Percentiles rank a stretch among this genome's conserved stretches.
Evolutionary conservation across 53 echinoderm and acorn worm genomes (phyloP).

Genomic region (Echinarachnius parma): DNA sequence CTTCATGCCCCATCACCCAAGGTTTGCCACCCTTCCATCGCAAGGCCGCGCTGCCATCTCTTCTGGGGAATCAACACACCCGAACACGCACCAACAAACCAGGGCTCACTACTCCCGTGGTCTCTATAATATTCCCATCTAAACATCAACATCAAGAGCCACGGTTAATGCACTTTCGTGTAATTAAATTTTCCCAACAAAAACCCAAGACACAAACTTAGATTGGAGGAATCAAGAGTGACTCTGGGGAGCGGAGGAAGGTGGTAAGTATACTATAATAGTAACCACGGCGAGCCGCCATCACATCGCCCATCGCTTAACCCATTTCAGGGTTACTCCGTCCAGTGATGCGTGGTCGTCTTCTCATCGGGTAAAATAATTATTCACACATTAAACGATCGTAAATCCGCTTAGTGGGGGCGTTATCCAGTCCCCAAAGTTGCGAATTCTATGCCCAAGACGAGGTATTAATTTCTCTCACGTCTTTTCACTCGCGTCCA

Average conservation of each 20-base stretch:
- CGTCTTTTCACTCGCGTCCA: slow-evolving; percentile 9
- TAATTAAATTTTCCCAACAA: slow-evolving; percentile 37
- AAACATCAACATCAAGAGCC: not conserved
- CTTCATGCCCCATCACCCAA: slow-evolving; percentile 26
- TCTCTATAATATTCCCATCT: no score
- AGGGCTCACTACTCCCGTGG: no score
- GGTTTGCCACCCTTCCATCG: slow-evolving; percentile 20
- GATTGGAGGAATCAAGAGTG: not conserved
- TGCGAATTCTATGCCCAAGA: slow-evolving; percentile 14
- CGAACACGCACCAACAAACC: not conserved
- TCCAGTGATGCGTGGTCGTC: slow-evolving; percentile 3
- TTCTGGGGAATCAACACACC: slow-evolving; percentile 32
- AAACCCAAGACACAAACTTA: slow-evolving; percentile 15
- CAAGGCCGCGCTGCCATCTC: not conserved
- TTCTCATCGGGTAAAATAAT: slow-evolving; percentile 20
- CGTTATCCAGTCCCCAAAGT: slow-evolving; percentile 13
- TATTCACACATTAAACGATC: slow-evolving; percentile 30
- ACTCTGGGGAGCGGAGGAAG: not conserved
- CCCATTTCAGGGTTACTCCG: no score
- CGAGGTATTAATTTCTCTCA: slow-evolving; percentile 27
- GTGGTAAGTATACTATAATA: no score
- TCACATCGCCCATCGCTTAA: no score
- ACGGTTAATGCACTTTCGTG: slow-evolving; percentile 45
- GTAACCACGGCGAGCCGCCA: no score
- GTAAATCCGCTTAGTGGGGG: slow-evolving; percentile 24